Percentiles rank a stretch among this genome's conserved stretches.
phyloP scores from a whole-genome alignment of 2,113 vertebrate species.

The Progne subis region DNA sequence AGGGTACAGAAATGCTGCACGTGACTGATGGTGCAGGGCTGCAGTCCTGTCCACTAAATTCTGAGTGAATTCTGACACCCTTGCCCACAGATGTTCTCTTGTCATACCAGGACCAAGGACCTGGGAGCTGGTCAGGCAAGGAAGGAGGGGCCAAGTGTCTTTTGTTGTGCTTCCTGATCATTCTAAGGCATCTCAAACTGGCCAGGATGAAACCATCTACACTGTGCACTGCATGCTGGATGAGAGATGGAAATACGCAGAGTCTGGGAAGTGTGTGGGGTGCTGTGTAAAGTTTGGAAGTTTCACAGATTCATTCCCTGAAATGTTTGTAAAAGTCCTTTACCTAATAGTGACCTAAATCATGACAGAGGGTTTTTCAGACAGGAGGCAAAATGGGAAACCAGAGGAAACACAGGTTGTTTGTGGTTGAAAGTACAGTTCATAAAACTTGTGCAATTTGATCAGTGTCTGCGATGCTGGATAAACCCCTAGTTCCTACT shows the following conservation, averaged over 20 bases:
- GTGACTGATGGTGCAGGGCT: neutral
- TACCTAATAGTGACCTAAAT: neutral
- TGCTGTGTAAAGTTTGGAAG: neutral
- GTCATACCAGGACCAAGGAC: neutral
- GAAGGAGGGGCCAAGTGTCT: neutral
- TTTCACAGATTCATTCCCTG: neutral
- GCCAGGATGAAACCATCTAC: neutral
- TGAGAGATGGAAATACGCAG: neutral
- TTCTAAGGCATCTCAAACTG: neutral
- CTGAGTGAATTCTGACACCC: neutral
- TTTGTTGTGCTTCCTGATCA: neutral
- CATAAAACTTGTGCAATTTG: neutral
- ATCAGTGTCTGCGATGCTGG: neutral
- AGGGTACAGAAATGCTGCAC: neutral
- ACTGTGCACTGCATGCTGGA: neutral
- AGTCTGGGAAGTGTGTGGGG: accelerated
- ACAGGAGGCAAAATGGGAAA: neutral
- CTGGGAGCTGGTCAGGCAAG: neutral
- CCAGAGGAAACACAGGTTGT: neutral
- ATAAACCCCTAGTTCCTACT: neutral
- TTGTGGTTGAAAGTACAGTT: neutral
- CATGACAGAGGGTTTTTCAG: neutral
- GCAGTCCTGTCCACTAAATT: neutral
- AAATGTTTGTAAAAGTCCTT: neutral
- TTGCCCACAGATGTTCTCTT: neutral